A percentile compares a stretch with the other conserved stretches of the same genome.
phyloP scores from a whole-genome alignment of 2,113 vertebrate species.

The Campylomormyrus tamandua region DNA sequence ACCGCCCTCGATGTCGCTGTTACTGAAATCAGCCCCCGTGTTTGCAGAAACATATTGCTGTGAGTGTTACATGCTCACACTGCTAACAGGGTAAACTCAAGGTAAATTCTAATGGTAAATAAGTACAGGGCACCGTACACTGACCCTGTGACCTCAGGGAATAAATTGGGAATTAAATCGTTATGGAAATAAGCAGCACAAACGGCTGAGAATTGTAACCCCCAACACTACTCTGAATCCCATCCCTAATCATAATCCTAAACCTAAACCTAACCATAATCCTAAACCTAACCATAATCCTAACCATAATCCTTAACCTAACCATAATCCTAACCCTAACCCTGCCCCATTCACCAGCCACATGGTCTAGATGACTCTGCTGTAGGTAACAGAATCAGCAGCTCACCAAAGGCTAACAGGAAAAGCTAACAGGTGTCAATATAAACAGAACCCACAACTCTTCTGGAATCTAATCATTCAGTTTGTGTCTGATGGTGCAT shows the following conservation, averaged over 20 bases:
- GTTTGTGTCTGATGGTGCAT: background rate
- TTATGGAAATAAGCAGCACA: too few relatives aligned
- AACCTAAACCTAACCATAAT: background rate
- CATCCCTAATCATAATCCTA: background rate
- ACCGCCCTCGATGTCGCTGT: slow-evolving; percentile 49
- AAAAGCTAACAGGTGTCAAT: background rate
- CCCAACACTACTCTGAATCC: too few relatives aligned
- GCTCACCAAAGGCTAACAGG: background rate
- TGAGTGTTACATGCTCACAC: background rate
- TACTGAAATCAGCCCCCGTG: slow-evolving; percentile 59
- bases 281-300: too few relatives aligned
- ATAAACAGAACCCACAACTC: background rate
- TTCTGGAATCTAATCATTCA: background rate
- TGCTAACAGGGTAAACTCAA: background rate
- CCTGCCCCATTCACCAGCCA: background rate
- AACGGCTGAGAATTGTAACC: background rate
- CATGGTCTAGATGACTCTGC: background rate
- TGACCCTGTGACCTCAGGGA: too few relatives aligned
- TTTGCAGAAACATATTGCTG: slow-evolving; percentile 52
- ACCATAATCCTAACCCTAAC: background rate
- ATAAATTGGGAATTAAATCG: too few relatives aligned
- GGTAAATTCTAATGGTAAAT: background rate
- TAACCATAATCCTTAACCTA: background rate
- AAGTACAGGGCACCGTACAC: background rate
- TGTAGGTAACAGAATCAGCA: background rate